Evolutionary conservation across 37 sponge, comb jelly and placozoan species (phyloP), one percentile per base, ranked within the genome.

Genomic region (Sycon ciliatum): DNA sequence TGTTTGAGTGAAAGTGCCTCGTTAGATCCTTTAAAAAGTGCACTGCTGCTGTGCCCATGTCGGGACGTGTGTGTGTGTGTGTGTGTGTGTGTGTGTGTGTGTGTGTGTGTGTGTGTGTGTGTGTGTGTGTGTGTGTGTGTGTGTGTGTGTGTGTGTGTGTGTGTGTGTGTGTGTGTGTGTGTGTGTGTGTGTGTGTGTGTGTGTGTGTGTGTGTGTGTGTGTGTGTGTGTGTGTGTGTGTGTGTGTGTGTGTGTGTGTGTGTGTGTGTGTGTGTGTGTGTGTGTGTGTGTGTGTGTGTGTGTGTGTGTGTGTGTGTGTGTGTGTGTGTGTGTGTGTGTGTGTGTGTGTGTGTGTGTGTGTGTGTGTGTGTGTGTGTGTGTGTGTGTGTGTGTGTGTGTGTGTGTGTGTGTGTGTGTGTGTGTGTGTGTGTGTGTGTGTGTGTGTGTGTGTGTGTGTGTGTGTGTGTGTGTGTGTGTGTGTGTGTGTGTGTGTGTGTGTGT

Each of bases 11-110:
- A n/a, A n/a, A n/a, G n/a, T n/a, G n/a, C n/a, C n/a, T n/a, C n/a
- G n/a, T n/a, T n/a, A n/a, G n/a, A n/a, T n/a, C n/a, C n/a, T n/a
- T n/a, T n/a, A n/a, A n/a, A n/a, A n/a, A n/a, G n/a, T n/a, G n/a
- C n/a, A n/a, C n/a, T n/a, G n/a, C n/a, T n/a, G n/a, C n/a, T n/a
- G n/a, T n/a, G n/a, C n/a, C n/a, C n/a, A n/a, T 42, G 49, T 42
- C 49, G 9, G 49, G 9, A 42, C 49, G 35, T n/a, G 34, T 28
- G 27, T 49, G 55, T 42, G 46, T 58, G 22, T 55, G 46, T 70
- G 64, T 57, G 37, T 78, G 69, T 76, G 68, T 67, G 69, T 76
- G 77, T 67, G 38, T 67, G 77, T 76, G 55, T 76, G 68, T 76
- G 58, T 66, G 58, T 66, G 38, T 76, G 78, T 69, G 42, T 77